Percentiles rank a stretch among this genome's conserved stretches.
Conservation (phyloP, 2,113 vertebrate species). For the Suncus etruscus region DNA sequence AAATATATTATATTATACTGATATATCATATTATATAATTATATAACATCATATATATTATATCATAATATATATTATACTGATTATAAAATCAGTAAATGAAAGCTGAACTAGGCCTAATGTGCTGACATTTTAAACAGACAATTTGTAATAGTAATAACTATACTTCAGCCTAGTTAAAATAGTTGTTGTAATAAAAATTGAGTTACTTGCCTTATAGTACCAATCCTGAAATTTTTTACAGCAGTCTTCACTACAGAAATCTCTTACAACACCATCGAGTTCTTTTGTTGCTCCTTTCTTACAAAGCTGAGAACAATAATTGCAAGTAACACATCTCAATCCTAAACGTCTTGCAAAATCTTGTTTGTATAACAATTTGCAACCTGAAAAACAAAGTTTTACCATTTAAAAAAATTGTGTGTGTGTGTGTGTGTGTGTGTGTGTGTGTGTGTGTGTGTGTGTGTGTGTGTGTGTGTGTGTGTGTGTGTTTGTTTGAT, state of each 20-base stretch:
- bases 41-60: no score
- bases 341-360: slow-evolving; percentile 96
- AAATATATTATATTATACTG: slow-evolving; percentile 65
- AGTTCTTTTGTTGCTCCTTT: slow-evolving; percentile 94
- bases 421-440: no score
- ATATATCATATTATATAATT: background rate
- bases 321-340: slow-evolving; percentile 98
- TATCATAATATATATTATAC: no score
- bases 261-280: slow-evolving; percentile 95
- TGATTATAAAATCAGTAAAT: no score
- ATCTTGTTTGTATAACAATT: slow-evolving; percentile 98
- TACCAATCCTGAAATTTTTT: slow-evolving; percentile 99
- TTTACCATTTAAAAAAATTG: no score
- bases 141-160: slow-evolving; percentile 64
- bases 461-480: no score
- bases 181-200: slow-evolving; percentile 77
- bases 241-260: slow-evolving; percentile 96
- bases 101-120: slow-evolving; percentile 62
- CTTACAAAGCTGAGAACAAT: slow-evolving; percentile 98
- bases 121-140: slow-evolving; percentile 75
- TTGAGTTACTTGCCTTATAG: slow-evolving; percentile 92
- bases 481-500: no score
- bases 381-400: slow-evolving; percentile 93
- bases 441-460: no score
- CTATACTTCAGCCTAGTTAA: slow-evolving; percentile 60